Evolutionary conservation across 2,113 vertebrate species (phyloP), one percentile per base, ranked within the genome.

Genomic region (Urocolius indicus): DNA sequence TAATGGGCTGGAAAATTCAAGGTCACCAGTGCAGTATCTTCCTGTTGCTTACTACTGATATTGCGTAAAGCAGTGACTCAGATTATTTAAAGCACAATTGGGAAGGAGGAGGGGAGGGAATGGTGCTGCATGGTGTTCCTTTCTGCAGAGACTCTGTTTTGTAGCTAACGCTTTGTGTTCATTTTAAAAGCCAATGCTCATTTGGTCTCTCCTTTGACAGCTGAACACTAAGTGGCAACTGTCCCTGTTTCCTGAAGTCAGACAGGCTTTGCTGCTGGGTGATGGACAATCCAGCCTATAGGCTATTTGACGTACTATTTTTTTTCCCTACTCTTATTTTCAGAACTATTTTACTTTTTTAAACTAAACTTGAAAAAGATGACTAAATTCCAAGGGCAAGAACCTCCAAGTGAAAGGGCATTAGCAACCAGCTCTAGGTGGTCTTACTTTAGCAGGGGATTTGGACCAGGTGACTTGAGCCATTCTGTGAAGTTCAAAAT

Each of bases 1-100:
- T 93, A 96, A 95, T 92, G 94, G 88, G 68, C 90, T 96, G 92
- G 89, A 95, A 96, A 97, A 96, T 92, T 57, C 92, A 96, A 96
- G 93, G 95, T 97, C 83, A 96, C 61, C 57, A 84, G 82, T 66
- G 73, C 92, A 66, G 66, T 36, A 57, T 83, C 57, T 63, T 80
- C 68, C 72, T 24, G 68, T 76, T 61, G 52, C 74, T 85, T 76
- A 11, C 62, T 87, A 3, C 4, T 68, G 78, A 30, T 52, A 23
- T 30, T 55, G 63, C 61, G 75, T 84, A 83, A 81, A 94, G 43
- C 26, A 11, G 10, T 11, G 54, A 11, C 73, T 78, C n/a, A 22
- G 59, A 45, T 48, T 90, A 74, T 88, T 93, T 86, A 83, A 87
- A 90, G 63, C 24, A 8, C 27, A 27, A 9, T 16, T 48, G 52